Conservation (phyloP, 1,140 invertebrate genomes). For the Drosophila oshimai region DNA sequence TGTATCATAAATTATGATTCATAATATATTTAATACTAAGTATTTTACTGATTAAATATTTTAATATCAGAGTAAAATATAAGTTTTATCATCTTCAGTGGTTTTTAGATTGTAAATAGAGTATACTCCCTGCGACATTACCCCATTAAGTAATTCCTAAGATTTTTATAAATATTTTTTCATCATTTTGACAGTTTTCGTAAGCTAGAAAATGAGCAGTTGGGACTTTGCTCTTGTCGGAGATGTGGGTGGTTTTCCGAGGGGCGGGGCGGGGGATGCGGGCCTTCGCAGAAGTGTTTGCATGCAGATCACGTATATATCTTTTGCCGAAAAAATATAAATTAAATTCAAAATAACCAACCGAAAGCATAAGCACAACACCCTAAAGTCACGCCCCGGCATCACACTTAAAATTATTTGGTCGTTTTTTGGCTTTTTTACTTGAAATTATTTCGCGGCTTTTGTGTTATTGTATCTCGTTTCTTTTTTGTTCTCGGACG, state of each 20-base stretch:
- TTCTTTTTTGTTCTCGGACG: constrained; percentile 1
- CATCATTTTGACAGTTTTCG: constrained; percentile 54
- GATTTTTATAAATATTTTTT: constrained; percentile 43
- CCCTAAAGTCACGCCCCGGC: constrained; percentile 69
- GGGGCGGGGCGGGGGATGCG: constrained; percentile 22
- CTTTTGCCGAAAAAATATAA: constrained; percentile 55
- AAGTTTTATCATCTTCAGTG: no score
- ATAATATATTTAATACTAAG: no score
- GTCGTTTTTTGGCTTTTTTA: constrained; percentile 57
- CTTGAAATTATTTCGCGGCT: constrained; percentile 32
- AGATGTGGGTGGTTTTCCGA: constrained; percentile 27
- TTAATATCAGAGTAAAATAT: no score
- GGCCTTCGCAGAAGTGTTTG: constrained; percentile 44
- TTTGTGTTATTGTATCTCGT: constrained; percentile 10
- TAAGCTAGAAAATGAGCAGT: constrained; percentile 34
- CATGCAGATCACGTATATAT: constrained; percentile 67
- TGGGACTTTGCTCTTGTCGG: constrained; percentile 3
- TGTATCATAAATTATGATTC: no score
- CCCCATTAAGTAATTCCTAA: background rate
- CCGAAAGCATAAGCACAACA: constrained; percentile 59
- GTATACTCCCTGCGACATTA: background rate
- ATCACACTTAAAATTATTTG: constrained; percentile 56
- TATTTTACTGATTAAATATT: no score
- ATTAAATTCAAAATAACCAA: constrained; percentile 53
- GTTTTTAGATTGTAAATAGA: background rate